These are phyloP conservation scores for Ips nitidus DNA, from an alignment of 1,140 invertebrate species.

Conservation along the genomic window DNA sequence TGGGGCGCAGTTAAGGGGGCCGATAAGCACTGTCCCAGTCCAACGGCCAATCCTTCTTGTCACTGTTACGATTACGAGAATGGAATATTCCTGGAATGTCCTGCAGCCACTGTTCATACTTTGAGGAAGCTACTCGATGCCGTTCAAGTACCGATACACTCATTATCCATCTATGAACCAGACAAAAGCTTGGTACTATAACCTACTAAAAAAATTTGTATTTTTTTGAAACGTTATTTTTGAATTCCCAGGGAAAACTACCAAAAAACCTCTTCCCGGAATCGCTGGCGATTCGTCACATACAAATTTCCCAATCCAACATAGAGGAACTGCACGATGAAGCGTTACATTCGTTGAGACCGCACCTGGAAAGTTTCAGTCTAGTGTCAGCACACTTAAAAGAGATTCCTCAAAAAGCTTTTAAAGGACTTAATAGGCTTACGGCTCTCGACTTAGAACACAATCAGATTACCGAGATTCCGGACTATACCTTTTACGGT, in stretches of 20 bases:
- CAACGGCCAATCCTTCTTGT: constrained; percentile 74
- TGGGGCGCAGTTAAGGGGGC: constrained; percentile 16
- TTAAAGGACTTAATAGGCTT: constrained; percentile 71
- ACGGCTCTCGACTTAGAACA: constrained; percentile 80
- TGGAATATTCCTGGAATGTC: constrained; percentile 86
- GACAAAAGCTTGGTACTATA: constrained; percentile 63
- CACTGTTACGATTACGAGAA: constrained; percentile 90
- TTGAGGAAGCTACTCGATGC: constrained; percentile 55
- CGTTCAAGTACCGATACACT: constrained; percentile 71
- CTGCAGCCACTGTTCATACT: constrained; percentile 65
- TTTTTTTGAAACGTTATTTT: background rate
- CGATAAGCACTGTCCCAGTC: constrained; percentile 61
- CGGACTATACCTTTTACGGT: constrained; percentile 85
- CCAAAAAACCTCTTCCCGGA: constrained; percentile 69
- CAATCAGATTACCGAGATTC: constrained; percentile 79
- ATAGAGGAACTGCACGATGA: constrained; percentile 74
- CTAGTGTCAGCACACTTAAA: constrained; percentile 78
- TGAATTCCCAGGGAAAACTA: constrained; percentile 58
- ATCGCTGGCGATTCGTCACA: constrained; percentile 72
- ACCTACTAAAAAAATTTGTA: constrained; percentile 2
- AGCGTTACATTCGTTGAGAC: constrained; percentile 70
- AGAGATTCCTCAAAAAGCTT: constrained; percentile 78
- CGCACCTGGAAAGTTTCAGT: constrained; percentile 76
- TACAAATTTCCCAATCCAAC: constrained; percentile 81
- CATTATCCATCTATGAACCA: constrained; percentile 83